Conservation (phyloP, 2,113 vertebrate genomes). For the Phalacrocorax carbo region DNA sequence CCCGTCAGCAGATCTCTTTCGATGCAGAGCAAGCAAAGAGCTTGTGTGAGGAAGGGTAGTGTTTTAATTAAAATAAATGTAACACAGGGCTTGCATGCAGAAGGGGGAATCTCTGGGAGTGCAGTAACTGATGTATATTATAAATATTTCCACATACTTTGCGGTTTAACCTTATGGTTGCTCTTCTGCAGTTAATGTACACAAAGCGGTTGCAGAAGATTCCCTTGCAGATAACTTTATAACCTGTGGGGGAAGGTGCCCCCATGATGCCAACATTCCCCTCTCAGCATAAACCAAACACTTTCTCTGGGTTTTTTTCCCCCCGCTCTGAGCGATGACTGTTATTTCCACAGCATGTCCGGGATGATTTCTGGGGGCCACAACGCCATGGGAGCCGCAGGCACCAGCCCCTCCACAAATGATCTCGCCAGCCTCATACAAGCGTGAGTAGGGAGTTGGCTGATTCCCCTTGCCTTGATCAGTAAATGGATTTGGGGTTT, state of each 20-base stretch:
- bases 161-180: neutral
- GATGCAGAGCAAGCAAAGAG: neutral
- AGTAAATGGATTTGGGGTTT: neutral
- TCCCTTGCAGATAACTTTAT: neutral
- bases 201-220: neutral
- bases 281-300: neutral
- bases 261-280: accelerated
- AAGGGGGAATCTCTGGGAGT: neutral
- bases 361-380: slow-evolving; percentile 93
- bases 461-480: accelerated
- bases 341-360: slow-evolving; percentile 80
- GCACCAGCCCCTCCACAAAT: slow-evolving; percentile 73
- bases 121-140: accelerated
- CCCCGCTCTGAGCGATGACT: neutral
- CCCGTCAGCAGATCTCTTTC: neutral
- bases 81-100: neutral
- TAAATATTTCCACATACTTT: neutral
- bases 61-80: neutral
- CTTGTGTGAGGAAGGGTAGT: neutral
- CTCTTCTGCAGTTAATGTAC: neutral
- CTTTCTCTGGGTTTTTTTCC: neutral
- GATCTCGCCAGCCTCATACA: slow-evolving; percentile 94
- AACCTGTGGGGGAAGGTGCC: neutral
- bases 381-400: slow-evolving; percentile 71
- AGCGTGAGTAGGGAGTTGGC: slow-evolving; percentile 80